Percentiles rank a stretch among this genome's conserved stretches.
These are phyloP conservation scores for Danaus melanippus DNA, from an alignment of 1,140 invertebrate species.

Conservation along the genomic window DNA sequence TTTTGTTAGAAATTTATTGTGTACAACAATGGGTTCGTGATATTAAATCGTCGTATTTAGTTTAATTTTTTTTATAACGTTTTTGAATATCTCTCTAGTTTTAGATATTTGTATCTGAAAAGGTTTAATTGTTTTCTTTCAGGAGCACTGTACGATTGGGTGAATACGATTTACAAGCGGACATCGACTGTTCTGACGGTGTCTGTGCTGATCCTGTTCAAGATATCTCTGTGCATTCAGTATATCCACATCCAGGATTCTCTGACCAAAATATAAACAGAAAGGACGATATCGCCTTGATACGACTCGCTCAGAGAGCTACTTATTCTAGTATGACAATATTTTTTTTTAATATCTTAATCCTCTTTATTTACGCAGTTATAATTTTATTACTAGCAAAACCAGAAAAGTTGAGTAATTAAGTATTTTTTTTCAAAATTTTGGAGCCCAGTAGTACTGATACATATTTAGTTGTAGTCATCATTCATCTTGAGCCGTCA, in stretches of 20 bases:
- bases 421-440: not conserved
- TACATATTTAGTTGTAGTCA: no score
- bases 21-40: no score
- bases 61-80: not conserved
- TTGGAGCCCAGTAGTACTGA: no score
- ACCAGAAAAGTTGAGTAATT: no score
- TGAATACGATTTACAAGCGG: conserved; percentile 55
- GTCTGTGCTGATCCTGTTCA: conserved; percentile 56
- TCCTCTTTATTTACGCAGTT: no score
- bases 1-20: no score
- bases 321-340: conserved; percentile 37
- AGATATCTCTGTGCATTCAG: conserved; percentile 42
- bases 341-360: no score
- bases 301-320: conserved; percentile 60
- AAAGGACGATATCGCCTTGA: conserved; percentile 75
- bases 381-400: no score
- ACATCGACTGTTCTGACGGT: conserved; percentile 57
- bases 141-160: conserved; percentile 54
- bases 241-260: conserved; percentile 69
- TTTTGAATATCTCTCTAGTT: not conserved
- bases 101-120: not conserved
- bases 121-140: conserved; percentile 15
- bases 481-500: no score
- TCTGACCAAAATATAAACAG: conserved; percentile 66
- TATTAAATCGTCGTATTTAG: no score